Evolutionary conservation across 2,888 invertebrate genomes (phyloP).

Genomic region (Rosalia funebris): DNA sequence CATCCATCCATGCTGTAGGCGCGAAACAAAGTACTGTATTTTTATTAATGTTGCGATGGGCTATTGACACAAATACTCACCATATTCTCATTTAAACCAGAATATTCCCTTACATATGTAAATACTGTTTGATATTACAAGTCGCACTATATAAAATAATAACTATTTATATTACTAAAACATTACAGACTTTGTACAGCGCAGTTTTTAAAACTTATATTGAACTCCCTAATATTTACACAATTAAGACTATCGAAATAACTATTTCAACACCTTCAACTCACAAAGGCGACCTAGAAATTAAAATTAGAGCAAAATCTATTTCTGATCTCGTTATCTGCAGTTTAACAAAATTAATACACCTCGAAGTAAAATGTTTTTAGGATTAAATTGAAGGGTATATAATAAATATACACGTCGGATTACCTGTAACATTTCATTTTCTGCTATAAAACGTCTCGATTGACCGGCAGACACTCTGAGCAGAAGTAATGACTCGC

Average conservation of each 20-base stretch:
- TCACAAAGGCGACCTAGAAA: not conserved
- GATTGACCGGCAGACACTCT: slow-evolving; percentile 42
- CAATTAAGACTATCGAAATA: not conserved
- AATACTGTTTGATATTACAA: too few relatives aligned
- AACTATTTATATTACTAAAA: too few relatives aligned
- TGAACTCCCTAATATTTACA: not conserved
- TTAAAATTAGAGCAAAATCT: slow-evolving; percentile 5
- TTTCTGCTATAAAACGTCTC: slow-evolving; percentile 52
- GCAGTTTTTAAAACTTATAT: too few relatives aligned
- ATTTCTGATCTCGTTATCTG: not conserved
- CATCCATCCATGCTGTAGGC: too few relatives aligned
- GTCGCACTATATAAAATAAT: too few relatives aligned
- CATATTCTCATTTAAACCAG: too few relatives aligned
- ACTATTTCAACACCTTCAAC: not conserved
- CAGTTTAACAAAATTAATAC: slow-evolving; percentile 4
- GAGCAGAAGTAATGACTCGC: slow-evolving; percentile 24
- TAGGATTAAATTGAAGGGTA: slow-evolving; percentile 14
- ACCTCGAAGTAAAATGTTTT: slow-evolving; percentile 2
- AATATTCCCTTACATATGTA: too few relatives aligned
- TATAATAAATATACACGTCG: too few relatives aligned
- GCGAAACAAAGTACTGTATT: too few relatives aligned
- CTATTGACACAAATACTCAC: too few relatives aligned
- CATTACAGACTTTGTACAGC: too few relatives aligned
- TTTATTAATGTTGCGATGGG: too few relatives aligned
- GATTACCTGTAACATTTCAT: slow-evolving; percentile 52